Conservation (phyloP, 2,888 invertebrate genomes). For the Endomychus coccineus region DNA sequence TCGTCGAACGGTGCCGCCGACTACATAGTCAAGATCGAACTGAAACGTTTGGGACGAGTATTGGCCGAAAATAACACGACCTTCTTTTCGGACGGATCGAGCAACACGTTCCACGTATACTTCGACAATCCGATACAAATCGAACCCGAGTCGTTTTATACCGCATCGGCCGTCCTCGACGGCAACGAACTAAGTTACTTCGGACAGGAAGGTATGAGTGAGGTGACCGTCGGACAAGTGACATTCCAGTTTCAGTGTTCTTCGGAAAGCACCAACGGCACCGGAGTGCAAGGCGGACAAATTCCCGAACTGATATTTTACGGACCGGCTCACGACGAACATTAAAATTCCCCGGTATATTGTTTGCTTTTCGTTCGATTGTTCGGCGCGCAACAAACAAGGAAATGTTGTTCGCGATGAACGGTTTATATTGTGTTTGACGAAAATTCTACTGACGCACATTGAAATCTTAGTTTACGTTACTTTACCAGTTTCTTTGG, state of each 20-base stretch:
- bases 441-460: no score
- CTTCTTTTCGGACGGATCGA: constrained; percentile 94
- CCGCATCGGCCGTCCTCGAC: constrained; percentile 90
- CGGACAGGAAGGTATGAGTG: constrained; percentile 94
- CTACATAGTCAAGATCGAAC: constrained; percentile 89
- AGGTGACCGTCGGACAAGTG: constrained; percentile 86
- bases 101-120: constrained; percentile 89
- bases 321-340: constrained; percentile 61
- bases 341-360: no score
- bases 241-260: constrained; percentile 97
- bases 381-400: constrained; percentile 4
- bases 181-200: constrained; percentile 93
- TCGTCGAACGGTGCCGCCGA: constrained; percentile 94
- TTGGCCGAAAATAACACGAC: constrained; percentile 87
- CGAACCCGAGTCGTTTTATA: constrained; percentile 90
- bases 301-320: constrained; percentile 96
- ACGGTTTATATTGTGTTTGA: not conserved
- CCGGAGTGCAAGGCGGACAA: constrained; percentile 95
- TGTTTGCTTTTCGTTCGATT: constrained; percentile 11
- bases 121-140: constrained; percentile 80
- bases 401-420: constrained; percentile 1
- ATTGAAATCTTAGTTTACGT: no score
- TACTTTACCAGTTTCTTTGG: no score
- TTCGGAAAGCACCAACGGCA: constrained; percentile 94
- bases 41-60: constrained; percentile 81